phyloP scores from a whole-genome alignment of 2,113 vertebrate species.

The Cebus imitator region DNA sequence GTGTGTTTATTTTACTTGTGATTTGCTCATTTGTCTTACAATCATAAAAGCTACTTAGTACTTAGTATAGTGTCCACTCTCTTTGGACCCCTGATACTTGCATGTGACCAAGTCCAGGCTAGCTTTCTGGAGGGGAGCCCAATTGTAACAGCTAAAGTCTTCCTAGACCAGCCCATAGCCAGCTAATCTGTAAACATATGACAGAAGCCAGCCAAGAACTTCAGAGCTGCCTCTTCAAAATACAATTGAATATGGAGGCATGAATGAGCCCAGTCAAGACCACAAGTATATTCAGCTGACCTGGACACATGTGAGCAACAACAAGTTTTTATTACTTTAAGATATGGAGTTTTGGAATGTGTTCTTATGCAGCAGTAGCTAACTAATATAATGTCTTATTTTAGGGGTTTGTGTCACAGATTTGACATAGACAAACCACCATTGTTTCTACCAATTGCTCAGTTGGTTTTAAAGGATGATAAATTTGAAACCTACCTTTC shows the following conservation, averaged over 20 bases:
- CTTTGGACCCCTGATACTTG: background rate
- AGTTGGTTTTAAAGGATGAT: background rate
- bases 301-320: background rate
- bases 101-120: background rate
- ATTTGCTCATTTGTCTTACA: background rate
- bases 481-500: background rate
- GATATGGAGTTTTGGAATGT: background rate
- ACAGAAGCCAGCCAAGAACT: background rate
- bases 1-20: background rate
- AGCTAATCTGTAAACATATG: background rate
- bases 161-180: background rate
- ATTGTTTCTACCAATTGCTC: background rate
- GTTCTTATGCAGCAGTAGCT: background rate
- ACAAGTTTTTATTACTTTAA: background rate
- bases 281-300: background rate
- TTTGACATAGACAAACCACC: background rate
- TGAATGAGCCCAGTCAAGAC: background rate
- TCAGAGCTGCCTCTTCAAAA: background rate
- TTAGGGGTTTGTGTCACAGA: background rate
- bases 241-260: background rate
- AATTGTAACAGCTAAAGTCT: background rate
- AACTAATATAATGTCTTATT: background rate
- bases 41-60: background rate
- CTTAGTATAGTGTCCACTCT: background rate
- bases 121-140: background rate